Evolutionary conservation across 2,888 invertebrate genomes (phyloP).

Genomic region (Melanotus villosus): DNA sequence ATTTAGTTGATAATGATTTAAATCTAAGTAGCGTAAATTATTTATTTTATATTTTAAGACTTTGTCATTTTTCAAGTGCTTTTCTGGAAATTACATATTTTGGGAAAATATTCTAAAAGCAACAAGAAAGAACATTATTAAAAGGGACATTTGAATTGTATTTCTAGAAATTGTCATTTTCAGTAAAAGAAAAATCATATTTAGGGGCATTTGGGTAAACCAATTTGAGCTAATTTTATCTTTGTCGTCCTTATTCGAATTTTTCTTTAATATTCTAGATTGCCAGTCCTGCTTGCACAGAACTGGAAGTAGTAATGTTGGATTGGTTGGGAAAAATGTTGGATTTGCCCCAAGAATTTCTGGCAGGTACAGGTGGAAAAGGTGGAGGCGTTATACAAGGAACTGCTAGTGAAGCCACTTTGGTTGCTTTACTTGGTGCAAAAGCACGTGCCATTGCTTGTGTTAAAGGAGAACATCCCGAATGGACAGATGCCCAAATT

Average conservation of each 20-base stretch:
- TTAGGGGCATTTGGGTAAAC: too few species aligned
- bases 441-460: constrained; percentile 81
- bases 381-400: constrained; percentile 89
- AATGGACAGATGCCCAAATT: constrained; percentile 81
- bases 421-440: constrained; percentile 93
- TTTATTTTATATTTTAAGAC: too few species aligned
- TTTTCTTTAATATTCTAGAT: constrained; percentile 78
- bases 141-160: too few species aligned
- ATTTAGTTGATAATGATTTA: too few species aligned
- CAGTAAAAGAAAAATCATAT: too few species aligned
- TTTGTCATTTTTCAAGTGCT: too few species aligned
- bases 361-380: constrained; percentile 85
- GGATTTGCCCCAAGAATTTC: constrained; percentile 86
- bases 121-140: too few species aligned
- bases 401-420: constrained; percentile 94
- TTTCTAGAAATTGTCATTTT: too few species aligned
- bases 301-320: constrained; percentile 94
- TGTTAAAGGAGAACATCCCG: constrained; percentile 80
- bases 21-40: too few species aligned
- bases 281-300: constrained; percentile 95
- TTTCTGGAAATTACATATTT: too few species aligned
- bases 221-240: too few species aligned
- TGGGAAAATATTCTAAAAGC: too few species aligned
- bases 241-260: not conserved
- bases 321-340: constrained; percentile 97